Percentiles rank a stretch among this genome's conserved stretches.
phyloP scores from a whole-genome alignment of 2,113 vertebrate genomes.

The Antechinus stuartii region DNA sequence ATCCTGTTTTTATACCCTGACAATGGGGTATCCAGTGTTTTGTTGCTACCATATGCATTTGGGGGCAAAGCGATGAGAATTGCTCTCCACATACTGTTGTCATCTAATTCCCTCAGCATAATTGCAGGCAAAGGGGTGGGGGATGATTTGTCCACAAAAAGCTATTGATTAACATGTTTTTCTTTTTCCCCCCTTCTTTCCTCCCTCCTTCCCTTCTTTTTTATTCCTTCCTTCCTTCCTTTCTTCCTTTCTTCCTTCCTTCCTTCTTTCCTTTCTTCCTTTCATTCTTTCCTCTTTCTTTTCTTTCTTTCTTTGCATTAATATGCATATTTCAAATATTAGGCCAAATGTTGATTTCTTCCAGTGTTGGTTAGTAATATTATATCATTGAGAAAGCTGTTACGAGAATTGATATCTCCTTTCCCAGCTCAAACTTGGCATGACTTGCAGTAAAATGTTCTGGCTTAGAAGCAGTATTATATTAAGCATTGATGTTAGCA shows the following conservation, averaged over 20 bases:
- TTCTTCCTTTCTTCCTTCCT: too few relatives aligned
- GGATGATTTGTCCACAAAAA: background rate
- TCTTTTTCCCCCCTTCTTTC: background rate
- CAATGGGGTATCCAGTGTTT: background rate
- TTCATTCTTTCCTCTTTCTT: background rate
- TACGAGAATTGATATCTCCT: background rate
- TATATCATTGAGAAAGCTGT: background rate
- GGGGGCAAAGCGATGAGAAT: background rate
- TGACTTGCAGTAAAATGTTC: background rate
- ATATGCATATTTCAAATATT: background rate
- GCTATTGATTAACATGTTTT: background rate
- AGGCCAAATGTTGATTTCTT: background rate
- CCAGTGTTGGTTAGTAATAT: background rate
- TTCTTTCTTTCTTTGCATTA: slow-evolving; percentile 1
- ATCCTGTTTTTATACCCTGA: background rate
- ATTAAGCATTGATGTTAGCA: background rate
- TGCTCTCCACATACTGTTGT: background rate
- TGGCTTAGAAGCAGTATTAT: rapidly evolving
- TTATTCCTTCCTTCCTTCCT: too few relatives aligned
- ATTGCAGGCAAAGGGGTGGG: background rate
- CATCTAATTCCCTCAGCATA: background rate
- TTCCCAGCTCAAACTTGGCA: slow-evolving; percentile 23
- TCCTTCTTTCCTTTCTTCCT: too few relatives aligned
- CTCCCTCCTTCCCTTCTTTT: background rate
- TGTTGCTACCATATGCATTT: background rate